These are phyloP conservation scores for Microchirus variegatus DNA, from an alignment of 2,797 vertebrate species.

Conservation along the genomic window DNA sequence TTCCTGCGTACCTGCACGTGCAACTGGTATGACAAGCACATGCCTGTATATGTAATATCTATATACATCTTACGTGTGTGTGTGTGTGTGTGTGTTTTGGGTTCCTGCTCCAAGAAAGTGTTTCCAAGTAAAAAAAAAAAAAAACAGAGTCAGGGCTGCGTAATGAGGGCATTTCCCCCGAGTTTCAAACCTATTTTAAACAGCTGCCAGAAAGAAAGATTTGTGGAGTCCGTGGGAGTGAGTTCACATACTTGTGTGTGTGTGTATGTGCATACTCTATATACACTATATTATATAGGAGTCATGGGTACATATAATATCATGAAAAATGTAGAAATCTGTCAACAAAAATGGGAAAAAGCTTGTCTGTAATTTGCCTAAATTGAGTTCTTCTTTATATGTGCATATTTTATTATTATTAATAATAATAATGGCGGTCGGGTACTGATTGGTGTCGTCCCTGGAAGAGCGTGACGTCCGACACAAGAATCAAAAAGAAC, in stretches of 20 bases:
- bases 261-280: no score
- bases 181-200: constrained; percentile 63
- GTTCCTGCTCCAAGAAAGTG: constrained; percentile 36
- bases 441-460: no score
- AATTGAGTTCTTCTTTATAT: no score
- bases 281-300: no score
- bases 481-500: no score
- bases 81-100: constrained; percentile 21
- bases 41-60: constrained; percentile 3
- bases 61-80: constrained; percentile 23
- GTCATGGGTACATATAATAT: no score
- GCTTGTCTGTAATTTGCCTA: no score
- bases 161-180: constrained; percentile 70
- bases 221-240: constrained; percentile 9
- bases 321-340: no score
- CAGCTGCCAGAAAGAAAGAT: constrained; percentile 30
- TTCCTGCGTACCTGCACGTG: not conserved
- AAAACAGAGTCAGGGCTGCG: constrained; percentile 50
- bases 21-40: not conserved
- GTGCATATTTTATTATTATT: no score
- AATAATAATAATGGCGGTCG: no score
- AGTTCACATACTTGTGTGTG: not conserved
- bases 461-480: no score
- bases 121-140: constrained; percentile 43
- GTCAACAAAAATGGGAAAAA: no score